A percentile compares a stretch with the other conserved stretches of the same genome.
phyloP scores from a whole-genome alignment of 2,113 vertebrate species.

The Cheilinus undulatus region DNA sequence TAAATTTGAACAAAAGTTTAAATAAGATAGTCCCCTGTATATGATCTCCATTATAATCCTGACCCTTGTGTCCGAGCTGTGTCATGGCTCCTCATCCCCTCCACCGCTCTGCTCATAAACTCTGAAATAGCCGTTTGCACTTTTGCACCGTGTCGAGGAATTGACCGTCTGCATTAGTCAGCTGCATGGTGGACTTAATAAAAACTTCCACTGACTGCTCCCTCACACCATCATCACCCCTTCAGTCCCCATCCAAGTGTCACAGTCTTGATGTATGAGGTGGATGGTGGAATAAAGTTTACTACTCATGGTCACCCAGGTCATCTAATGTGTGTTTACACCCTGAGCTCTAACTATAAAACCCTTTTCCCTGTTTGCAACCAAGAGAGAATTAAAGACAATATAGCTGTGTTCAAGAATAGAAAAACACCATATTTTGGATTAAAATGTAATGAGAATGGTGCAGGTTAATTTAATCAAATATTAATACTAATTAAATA shows the following conservation, averaged over 20 bases:
- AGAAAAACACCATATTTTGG: conserved; percentile 2
- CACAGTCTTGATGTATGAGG: conserved; percentile 73
- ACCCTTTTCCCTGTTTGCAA: conserved; percentile 1
- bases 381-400: not conserved
- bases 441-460: not conserved
- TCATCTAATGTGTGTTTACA: conserved; percentile 43
- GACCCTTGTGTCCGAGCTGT: conserved; percentile 27
- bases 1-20: too few species aligned
- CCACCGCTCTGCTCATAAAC: conserved; percentile 31
- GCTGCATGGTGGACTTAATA: conserved; percentile 52
- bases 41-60: conserved; percentile 13
- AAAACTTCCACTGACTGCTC: conserved; percentile 66
- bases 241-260: conserved; percentile 66
- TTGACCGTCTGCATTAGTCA: conserved; percentile 63
- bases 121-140: conserved; percentile 67
- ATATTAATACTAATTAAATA: conserved; percentile 42
- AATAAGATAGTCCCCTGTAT: not conserved
- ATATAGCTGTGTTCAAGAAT: not conserved
- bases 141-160: conserved; percentile 69
- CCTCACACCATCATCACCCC: conserved; percentile 52
- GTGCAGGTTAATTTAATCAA: conserved; percentile 7
- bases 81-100: conserved; percentile 41
- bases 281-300: conserved; percentile 62
- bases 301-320: conserved; percentile 48
- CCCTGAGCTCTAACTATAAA: conserved; percentile 25